Conservation (phyloP, 1,140 invertebrate species). For the Ridgeia piscesae region DNA sequence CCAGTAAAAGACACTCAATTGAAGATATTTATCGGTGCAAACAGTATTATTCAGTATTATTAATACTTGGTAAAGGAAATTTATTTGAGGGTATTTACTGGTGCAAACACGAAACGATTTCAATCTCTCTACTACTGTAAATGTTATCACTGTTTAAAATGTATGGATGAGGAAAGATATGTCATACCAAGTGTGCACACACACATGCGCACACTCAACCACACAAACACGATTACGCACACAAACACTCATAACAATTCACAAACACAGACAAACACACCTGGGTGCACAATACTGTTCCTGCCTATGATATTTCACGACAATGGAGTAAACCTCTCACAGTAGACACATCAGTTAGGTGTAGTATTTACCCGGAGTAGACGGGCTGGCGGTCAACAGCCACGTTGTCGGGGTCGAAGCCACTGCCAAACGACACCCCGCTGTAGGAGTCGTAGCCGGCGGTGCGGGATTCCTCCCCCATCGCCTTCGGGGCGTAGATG, state of each 20-base stretch:
- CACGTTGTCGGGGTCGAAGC: conserved; percentile 80
- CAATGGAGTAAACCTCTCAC: not conserved
- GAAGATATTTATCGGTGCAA: not conserved
- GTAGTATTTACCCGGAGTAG: conserved; percentile 78
- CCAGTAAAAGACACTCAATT: not conserved
- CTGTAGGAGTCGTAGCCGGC: conserved; percentile 43
- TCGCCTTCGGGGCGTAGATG: conserved; percentile 17
- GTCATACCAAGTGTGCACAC: not conserved
- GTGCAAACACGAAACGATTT: not conserved
- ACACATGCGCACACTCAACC: not conserved
- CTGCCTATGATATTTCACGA: not conserved
- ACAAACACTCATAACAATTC: too few species aligned
- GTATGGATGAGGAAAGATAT: not conserved
- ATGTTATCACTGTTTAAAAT: not conserved
- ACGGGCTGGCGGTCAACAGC: conserved; percentile 77
- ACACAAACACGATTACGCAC: too few species aligned
- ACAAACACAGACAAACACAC: too few species aligned
- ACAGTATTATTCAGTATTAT: not conserved
- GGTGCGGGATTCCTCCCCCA: conserved; percentile 21
- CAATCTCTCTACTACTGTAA: not conserved
- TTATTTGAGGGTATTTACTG: not conserved
- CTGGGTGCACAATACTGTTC: not conserved
- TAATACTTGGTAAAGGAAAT: not conserved
- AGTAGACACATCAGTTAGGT: not conserved
- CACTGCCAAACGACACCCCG: conserved; percentile 60